Conservation (phyloP, 2,797 vertebrate genomes). For the Pangasius krempfi region DNA sequence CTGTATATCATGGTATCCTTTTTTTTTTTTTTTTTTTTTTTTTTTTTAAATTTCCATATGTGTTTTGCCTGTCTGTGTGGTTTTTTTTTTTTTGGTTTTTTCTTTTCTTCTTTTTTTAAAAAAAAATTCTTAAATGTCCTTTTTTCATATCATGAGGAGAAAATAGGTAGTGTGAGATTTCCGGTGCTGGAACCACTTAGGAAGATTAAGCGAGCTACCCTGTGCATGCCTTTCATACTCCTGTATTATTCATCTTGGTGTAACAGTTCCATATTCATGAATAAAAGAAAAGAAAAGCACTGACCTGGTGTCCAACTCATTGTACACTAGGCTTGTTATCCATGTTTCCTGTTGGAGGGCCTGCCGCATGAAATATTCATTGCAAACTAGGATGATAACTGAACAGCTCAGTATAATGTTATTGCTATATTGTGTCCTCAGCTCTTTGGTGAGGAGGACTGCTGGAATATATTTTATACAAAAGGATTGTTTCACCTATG, state of each 20-base stretch:
- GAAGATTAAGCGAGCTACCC: constrained; percentile 69
- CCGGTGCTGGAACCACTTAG: constrained; percentile 80
- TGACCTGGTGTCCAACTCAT: constrained; percentile 4
- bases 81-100: neutral
- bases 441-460: neutral
- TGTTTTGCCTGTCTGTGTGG: neutral
- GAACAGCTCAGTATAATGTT: too few species aligned
- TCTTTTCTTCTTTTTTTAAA: too few species aligned
- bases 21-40: constrained; percentile 14
- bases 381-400: neutral
- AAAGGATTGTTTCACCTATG: neutral
- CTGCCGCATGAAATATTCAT: neutral
- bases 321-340: neutral
- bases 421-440: neutral
- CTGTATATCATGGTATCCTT: constrained; percentile 39
- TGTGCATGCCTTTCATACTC: constrained; percentile 78
- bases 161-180: constrained; percentile 69
- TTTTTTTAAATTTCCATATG: neutral
- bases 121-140: neutral
- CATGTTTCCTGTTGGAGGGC: neutral
- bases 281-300: constrained; percentile 46
- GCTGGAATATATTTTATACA: neutral
- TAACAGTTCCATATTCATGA: constrained; percentile 66
- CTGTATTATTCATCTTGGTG: constrained; percentile 72
- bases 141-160: constrained; percentile 33